phyloP scores from a whole-genome alignment of 2,113 vertebrate species.

The Pholis gunnellus region DNA sequence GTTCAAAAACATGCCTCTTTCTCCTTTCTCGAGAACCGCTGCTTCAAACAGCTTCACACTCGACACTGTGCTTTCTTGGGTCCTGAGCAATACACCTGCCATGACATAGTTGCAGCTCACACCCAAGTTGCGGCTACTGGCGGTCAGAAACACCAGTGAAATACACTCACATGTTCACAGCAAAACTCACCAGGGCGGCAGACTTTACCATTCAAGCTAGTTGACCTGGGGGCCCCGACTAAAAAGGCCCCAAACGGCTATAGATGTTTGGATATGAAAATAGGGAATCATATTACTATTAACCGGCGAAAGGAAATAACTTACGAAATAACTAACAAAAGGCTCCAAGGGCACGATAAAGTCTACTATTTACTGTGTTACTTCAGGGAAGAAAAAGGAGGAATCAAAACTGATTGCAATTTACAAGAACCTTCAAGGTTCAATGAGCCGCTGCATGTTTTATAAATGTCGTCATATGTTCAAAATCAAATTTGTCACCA shows the following conservation, averaged over 20 bases:
- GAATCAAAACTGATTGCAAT: not conserved
- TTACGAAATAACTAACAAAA: too few relatives aligned
- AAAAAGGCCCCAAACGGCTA: not conserved
- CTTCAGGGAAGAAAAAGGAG: not conserved
- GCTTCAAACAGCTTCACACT: too few relatives aligned
- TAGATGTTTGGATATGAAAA: not conserved
- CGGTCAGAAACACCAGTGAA: not conserved
- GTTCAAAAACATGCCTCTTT: too few relatives aligned
- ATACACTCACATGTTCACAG: not conserved
- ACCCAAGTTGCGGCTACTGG: too few relatives aligned
- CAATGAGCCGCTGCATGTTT: slow-evolving; percentile 2
- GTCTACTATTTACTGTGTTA: not conserved
- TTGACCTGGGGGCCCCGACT: not conserved
- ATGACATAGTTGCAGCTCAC: too few relatives aligned
- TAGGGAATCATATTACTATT: not conserved
- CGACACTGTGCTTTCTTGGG: too few relatives aligned
- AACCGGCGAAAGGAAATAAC: too few relatives aligned
- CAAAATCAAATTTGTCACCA: not conserved
- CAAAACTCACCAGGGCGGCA: not conserved
- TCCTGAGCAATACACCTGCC: too few relatives aligned
- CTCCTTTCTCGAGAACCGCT: too few relatives aligned
- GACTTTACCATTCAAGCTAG: not conserved
- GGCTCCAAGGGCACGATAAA: not conserved
- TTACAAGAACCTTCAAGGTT: not conserved
- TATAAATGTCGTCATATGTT: not conserved